Base-by-base conservation (phyloP, 2,888 invertebrate species). In the Aproaerema taeniolella region DNA sequence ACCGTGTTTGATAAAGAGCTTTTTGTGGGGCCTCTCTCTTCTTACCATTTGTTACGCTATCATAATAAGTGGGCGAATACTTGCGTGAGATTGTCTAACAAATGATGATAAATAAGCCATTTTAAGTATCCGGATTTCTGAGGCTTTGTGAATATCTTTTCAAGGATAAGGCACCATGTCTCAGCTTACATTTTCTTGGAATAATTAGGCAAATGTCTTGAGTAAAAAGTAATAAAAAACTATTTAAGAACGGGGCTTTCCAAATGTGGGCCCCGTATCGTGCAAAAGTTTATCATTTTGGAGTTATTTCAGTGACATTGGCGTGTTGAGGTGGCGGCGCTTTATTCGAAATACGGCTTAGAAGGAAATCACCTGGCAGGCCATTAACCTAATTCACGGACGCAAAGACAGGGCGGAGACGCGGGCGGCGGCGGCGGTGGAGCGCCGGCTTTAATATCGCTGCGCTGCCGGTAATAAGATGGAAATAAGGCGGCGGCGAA, bases 361-460 rank as follows among this genome's bases (percentile, higher is more conserved):
- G 78, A 72, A 83, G 79, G 81, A 85, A 86, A 82, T 85, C 82
- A 83, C 82, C 85, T 81, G 81, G 80, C 82, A 82, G 76, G 74
- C 86, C 81, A 87, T 86, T 85, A 87, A 86, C 86, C 86, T 82
- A 86, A 86, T 86, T 86, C 81, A 81, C 77, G 77, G 80, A 76
- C 73, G 76, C 78, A 78, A 81, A 82, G 85, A 83, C 82, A 81
- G 80, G 82, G 82, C 75, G 81, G 77, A 73, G 79, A 69, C 73
- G 76, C 69, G 72, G 74, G 75, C 66, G 66, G 70, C 56, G 61
- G 55, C 60, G 59, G 58, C 59, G 57, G 36, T 14, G 51, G 63
- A 69, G 73, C 73, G 71, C 77, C 75, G 69, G 76, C 68, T 79
- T 81, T 83, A 82, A 82, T 85, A 86, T 80, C 74, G 77, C 77